Base-by-base conservation (phyloP, 2,113 vertebrate species). In the Lagopus leucura region DNA sequence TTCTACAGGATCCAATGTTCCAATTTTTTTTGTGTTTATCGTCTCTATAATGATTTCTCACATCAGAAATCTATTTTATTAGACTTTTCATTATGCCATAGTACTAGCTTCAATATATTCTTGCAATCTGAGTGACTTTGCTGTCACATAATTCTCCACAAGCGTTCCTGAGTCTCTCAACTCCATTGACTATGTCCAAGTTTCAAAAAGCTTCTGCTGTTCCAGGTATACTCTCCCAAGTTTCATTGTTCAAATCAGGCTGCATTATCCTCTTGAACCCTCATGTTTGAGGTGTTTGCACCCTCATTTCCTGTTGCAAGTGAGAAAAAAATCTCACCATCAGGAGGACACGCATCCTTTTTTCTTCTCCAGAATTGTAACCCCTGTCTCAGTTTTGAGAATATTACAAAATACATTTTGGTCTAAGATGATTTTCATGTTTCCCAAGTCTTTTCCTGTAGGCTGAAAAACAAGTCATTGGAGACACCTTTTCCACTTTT, bases 331-430 rank as follows among this genome's bases (percentile, higher is more conserved):
- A 16, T 57, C 27, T 65, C 36, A 19, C 40, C 7, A 17, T 83
- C 13, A 69, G 40, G 50, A 76, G 43, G 32, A 78, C n/a, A 86
- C 72, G 9, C 3, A 47, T 43, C 88, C 7, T 83, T 57, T 52
- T 88, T 92, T 54, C 13, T 83, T 88, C 52, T 80, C 30, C 63
- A 84, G 72, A 86, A 75, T 8, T 65, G 40, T 70, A 65, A 69
- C 30, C 32, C n/a, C 14, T 79, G 43, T 65, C 69, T 16, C 14
- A 75, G 58, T 24, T 83, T 81, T 66, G 82, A 70, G n/a, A 86
- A 95, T 89, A 92, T 85, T 84, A 30, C 36, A 82, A 94, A 87
- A 86, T 90, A 82, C 36, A 78, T 92, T 61, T 96, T 95, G 25
- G 78, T 88, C n/a, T 89, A 88, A 79, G 36, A 57, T 45, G 28